Evolutionary conservation across 2,888 invertebrate species (phyloP), one percentile per base, ranked within the genome.

Genomic region (Tetragonisca angustula): DNA sequence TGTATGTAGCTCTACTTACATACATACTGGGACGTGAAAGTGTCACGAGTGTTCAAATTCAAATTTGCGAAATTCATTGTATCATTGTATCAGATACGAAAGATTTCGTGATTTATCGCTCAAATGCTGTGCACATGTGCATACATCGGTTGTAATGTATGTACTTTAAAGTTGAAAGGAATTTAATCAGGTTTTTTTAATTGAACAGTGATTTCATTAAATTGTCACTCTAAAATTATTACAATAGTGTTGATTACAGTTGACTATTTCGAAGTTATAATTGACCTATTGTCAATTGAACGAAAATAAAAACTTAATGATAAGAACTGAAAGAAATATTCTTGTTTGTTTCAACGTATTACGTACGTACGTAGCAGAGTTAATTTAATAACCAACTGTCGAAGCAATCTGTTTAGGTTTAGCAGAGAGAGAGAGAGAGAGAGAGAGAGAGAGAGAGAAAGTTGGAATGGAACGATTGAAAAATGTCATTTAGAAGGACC

Each of bases 401-500:
- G 64, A 64, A 74, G 36, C 5, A 19, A 59, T 6, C 21, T 68
- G 21, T 27, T 49, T 49, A 1, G 19, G n/a, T 59, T 11, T 49
- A 52, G 3, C 32, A 15, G 32, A 21, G 36, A 36, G 36, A 36
- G 5, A 36, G 36, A 36, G 36, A 36, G 36, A 36, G 36, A 36
- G 36, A 36, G 27, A 15, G 32, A 21, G 36, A 36, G 36, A 36
- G 5, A 36, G 9, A 36, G 49, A 15, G 68, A 59, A 19, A 49
- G 68, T 59, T n/a, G n/a, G 21, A 74, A 52, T 36, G 74, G 15
- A 74, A 74, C 24, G 21, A 52, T 65, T 65, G 4, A 43, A 73
- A 78, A 73, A 52, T 49, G 17, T 65, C n/a, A 49, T 50, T 27
- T 15, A 61, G 43, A 50, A 17, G n/a, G 32, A n/a, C 19, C 4